Conservation (phyloP, 2,113 vertebrate species). For the Scophthalmus maximus region DNA sequence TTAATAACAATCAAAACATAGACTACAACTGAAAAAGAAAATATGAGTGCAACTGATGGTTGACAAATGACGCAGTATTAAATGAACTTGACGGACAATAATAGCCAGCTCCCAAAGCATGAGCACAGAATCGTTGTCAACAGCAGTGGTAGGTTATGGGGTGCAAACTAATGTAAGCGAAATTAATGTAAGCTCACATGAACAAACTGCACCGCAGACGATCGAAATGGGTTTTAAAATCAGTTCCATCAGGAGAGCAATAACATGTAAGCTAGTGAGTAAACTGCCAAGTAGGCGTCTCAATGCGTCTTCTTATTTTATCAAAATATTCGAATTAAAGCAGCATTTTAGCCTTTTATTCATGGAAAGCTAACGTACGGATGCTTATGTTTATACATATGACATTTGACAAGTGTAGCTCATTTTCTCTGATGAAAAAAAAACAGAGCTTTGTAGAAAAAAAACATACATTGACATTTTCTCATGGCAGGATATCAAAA, state of each 20-base stretch:
- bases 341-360: neutral
- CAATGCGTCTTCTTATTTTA: too few species aligned
- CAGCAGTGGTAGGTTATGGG: neutral
- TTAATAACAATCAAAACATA: neutral
- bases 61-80: neutral
- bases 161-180: neutral
- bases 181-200: neutral
- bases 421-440: too few species aligned
- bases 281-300: too few species aligned
- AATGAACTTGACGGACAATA: neutral
- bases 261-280: too few species aligned
- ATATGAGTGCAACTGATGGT: neutral
- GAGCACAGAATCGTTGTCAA: neutral
- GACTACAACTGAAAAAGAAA: neutral
- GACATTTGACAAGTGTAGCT: neutral
- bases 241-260: too few species aligned
- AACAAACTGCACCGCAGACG: neutral
- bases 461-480: too few species aligned
- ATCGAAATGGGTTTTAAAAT: neutral
- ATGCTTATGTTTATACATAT: neutral
- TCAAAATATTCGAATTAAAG: too few species aligned
- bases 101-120: neutral
- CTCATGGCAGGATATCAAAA: too few species aligned
- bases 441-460: too few species aligned
- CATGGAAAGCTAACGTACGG: neutral